phyloP scores from a whole-genome alignment of 2,113 vertebrate genomes.

The Chiloscyllium plagiosum region DNA sequence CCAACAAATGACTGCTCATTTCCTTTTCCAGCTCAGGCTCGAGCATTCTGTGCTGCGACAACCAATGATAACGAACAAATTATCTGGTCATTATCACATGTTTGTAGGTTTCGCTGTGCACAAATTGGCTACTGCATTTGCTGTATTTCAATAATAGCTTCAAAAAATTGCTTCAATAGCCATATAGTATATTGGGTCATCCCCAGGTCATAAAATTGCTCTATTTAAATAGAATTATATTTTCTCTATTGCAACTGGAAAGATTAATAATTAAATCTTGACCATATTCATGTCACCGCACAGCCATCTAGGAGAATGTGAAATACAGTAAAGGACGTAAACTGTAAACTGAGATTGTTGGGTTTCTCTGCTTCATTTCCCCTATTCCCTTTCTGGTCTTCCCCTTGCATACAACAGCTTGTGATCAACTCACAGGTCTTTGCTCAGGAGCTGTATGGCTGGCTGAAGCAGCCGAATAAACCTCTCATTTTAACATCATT shows the following conservation, averaged over 20 bases:
- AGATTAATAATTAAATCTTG: not conserved
- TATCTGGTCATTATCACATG: not conserved
- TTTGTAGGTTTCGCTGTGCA: not conserved
- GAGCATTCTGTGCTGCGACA: not conserved
- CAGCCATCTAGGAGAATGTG: not conserved
- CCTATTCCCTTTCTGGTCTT: not conserved
- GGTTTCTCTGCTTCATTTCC: not conserved
- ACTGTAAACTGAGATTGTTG: not conserved
- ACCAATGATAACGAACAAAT: not conserved
- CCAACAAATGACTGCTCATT: not conserved
- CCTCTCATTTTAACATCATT: not conserved
- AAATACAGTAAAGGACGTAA: too few species aligned
- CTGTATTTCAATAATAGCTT: not conserved
- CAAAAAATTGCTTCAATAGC: not conserved
- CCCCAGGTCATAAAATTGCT: not conserved
- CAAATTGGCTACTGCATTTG: not conserved
- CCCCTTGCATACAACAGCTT: not conserved
- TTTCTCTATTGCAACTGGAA: not conserved
- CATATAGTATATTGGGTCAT: not conserved
- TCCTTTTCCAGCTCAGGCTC: not conserved
- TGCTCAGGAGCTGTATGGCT: not conserved
- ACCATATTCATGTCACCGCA: not conserved
- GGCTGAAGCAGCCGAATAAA: not conserved
- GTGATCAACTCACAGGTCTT: not conserved
- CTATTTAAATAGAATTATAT: not conserved